Evolutionary conservation across 2,888 invertebrate species (phyloP).

Genomic region (Clepsis dumicolana): DNA sequence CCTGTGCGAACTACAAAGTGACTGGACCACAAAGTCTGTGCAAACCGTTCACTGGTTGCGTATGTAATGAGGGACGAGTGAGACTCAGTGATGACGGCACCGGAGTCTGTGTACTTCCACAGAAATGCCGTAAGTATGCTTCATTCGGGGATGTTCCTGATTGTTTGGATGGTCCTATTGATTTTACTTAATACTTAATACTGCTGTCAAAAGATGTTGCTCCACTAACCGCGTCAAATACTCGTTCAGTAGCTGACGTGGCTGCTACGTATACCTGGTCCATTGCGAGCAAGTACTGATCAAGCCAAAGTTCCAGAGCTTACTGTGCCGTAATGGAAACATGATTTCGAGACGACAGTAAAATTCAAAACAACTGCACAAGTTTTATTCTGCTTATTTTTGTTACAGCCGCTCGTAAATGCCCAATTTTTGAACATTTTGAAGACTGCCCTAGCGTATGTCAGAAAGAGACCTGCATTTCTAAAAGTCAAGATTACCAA

Average conservation of each 20-base stretch:
- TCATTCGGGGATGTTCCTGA: background rate
- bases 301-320: no score
- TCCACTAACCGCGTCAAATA: no score
- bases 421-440: conserved; percentile 28
- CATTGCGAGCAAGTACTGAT: no score
- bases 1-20: conserved; percentile 37
- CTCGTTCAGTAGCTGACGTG: no score
- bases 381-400: background rate
- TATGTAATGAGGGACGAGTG: conserved; percentile 26
- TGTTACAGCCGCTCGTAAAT: conserved; percentile 8
- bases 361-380: no score
- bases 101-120: conserved; percentile 20
- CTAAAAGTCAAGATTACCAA: conserved; percentile 22
- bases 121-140: conserved; percentile 33
- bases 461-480: conserved; percentile 26
- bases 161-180: no score
- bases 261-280: no score
- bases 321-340: no score
- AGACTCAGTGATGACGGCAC: conserved; percentile 28
- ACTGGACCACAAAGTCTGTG: conserved; percentile 30
- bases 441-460: conserved; percentile 27
- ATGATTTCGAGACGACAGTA: no score
- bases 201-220: no score
- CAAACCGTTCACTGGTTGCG: conserved; percentile 32
- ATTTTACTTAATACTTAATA: no score